Conservation (phyloP, 2,888 invertebrate species). For the Pyralis farinalis region DNA sequence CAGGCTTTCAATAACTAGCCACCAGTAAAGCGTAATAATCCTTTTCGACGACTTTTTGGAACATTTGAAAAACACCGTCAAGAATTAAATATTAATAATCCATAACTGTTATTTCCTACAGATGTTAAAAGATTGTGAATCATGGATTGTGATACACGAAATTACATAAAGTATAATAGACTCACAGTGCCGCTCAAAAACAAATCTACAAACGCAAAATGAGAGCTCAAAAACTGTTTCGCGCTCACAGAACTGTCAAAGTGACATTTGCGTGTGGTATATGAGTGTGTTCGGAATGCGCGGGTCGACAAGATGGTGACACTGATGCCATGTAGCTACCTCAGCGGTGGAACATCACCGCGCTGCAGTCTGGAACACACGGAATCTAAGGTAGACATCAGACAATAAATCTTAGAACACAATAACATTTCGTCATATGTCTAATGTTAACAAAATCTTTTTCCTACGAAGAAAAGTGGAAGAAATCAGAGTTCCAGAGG, state of each 20-base stretch:
- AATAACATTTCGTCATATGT: too few species aligned
- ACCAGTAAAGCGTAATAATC: constrained; percentile 64
- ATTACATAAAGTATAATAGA: constrained; percentile 30
- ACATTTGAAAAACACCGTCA: not conserved
- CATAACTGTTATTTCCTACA: too few species aligned
- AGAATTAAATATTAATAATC: too few species aligned
- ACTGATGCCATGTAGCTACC: constrained; percentile 84
- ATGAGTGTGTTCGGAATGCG: constrained; percentile 46
- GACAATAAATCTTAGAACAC: constrained; percentile 13
- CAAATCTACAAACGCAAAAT: constrained; percentile 53
- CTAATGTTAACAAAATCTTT: too few species aligned
- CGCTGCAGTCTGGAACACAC: constrained; percentile 74
- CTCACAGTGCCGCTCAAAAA: constrained; percentile 43
- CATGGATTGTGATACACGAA: constrained; percentile 44
- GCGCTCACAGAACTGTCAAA: constrained; percentile 64
- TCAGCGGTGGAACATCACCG: constrained; percentile 80
- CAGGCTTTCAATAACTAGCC: constrained; percentile 70
- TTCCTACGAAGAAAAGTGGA: too few species aligned
- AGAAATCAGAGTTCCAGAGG: too few species aligned
- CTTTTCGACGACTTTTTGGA: constrained; percentile 41
- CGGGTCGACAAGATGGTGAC: constrained; percentile 78
- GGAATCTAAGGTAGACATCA: constrained; percentile 72
- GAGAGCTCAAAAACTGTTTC: constrained; percentile 55
- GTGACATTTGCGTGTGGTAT: constrained; percentile 56
- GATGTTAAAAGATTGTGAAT: constrained; percentile 12